Evolutionary conservation across 2,888 invertebrate species (phyloP).

Genomic region (Phyllotreta cruciferae): DNA sequence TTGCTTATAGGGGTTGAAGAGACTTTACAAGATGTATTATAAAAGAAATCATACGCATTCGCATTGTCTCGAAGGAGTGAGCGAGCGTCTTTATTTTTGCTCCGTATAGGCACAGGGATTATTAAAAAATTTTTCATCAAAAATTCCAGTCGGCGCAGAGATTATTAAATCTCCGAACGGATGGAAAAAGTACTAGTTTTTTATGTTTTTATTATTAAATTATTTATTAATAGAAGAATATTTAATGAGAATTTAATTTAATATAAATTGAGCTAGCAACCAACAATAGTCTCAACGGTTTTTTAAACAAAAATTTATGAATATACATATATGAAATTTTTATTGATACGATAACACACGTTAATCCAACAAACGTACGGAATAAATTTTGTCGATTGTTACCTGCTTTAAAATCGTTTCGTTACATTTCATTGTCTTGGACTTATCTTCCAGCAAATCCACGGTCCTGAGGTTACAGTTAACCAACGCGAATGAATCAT

Average conservation of each 20-base stretch:
- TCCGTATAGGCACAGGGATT: constrained; percentile 16
- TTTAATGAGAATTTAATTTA: too few species aligned
- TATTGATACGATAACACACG: too few species aligned
- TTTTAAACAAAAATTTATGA: too few species aligned
- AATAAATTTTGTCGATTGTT: constrained; percentile 53
- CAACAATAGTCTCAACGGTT: too few species aligned
- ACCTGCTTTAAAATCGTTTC: constrained; percentile 54
- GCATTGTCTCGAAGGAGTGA: constrained; percentile 28
- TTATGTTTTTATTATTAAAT: too few species aligned
- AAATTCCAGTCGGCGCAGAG: constrained; percentile 15
- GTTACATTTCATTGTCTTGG: constrained; percentile 58
- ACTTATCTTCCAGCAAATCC: constrained; percentile 57
- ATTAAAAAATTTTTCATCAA: constrained; percentile 24
- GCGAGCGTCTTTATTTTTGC: constrained; percentile 19
- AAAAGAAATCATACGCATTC: constrained; percentile 47
- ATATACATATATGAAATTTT: too few species aligned
- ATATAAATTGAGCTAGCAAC: too few species aligned
- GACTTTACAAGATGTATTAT: constrained; percentile 51
- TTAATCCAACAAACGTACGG: constrained; percentile 29
- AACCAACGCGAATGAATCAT: constrained; percentile 36
- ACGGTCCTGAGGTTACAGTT: constrained; percentile 54
- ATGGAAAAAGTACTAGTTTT: too few species aligned
- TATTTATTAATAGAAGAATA: too few species aligned
- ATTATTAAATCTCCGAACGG: neutral
- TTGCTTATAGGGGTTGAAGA: constrained; percentile 59